Conservation (phyloP, 2,888 invertebrate species). For the Eupelmus urozonus region DNA sequence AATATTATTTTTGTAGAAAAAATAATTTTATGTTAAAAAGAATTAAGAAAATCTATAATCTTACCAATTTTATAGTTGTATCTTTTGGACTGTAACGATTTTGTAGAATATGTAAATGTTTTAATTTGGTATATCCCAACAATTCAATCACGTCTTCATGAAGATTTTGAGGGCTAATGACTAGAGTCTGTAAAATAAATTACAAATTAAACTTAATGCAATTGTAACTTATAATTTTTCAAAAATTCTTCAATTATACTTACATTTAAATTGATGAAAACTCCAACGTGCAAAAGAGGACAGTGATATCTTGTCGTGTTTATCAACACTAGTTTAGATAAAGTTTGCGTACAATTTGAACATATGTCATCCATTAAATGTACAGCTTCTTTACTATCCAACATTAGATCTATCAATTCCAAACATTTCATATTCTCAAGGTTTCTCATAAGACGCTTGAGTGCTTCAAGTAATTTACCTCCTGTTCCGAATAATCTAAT, state of each 20-base stretch:
- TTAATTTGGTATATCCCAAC: constrained; percentile 82
- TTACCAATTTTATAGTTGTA: constrained; percentile 78
- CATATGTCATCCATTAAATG: constrained; percentile 86
- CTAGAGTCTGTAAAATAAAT: constrained; percentile 78
- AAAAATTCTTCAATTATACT: background rate
- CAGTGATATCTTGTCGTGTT: constrained; percentile 86
- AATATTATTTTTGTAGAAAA: background rate
- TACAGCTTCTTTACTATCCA: constrained; percentile 85
- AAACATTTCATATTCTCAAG: constrained; percentile 82
- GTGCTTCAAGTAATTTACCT: constrained; percentile 82
- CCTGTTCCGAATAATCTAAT: constrained; percentile 88
- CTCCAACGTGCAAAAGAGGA: constrained; percentile 85
- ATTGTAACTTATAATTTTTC: background rate
- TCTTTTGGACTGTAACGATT: constrained; percentile 84
- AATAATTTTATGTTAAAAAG: constrained; percentile 16
- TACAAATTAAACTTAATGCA: background rate
- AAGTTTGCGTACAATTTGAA: constrained; percentile 81
- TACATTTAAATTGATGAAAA: constrained; percentile 83
- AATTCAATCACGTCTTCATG: constrained; percentile 85
- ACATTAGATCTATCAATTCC: constrained; percentile 85
- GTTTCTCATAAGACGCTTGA: constrained; percentile 84
- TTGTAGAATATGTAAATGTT: constrained; percentile 86
- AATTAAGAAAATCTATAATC: constrained; percentile 55
- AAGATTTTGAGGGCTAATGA: constrained; percentile 86
- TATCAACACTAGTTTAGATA: constrained; percentile 83